Base-by-base conservation (phyloP, 1,140 invertebrate genomes). In the Drosophila tsacasi region DNA sequence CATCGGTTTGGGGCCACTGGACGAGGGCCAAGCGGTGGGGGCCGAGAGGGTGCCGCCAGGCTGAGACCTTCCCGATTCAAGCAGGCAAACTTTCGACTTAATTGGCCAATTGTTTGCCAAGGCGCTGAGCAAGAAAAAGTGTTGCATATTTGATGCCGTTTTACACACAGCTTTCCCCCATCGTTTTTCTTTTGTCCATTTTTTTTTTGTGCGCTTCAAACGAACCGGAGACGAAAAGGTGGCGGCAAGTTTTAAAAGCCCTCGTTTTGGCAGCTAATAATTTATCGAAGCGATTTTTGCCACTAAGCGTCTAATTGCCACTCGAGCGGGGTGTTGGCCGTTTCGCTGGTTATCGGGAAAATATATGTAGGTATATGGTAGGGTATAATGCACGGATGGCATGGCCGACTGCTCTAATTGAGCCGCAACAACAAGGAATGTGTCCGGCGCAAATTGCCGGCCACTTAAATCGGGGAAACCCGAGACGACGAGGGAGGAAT, bases 31-130 rank as follows among this genome's bases (percentile, higher is more conserved):
- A 54, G 13, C 13, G 17, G 5, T 8, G 46, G 40, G n/a, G 42
- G 19, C 25, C 35, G 17, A 25, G 27, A 39, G 52, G 19, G 17
- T 21, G 5, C 32, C 13, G 25, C 49, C 49, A 30, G 27, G 47
- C 3, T 2, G 30, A 15, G 25, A 27, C 25, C 69, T 19, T n/a
- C n/a, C 30, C 30, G 30, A 35, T 42, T 44, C 62, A 60, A 81
- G 52, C 64, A 60, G 76, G 80, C 63, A 76, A 85, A 90, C 69
- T 89, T 90, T 85, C 57, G 64, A 85, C 81, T 90, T 85, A 89
- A 89, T 90, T 89, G 85, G 81, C 81, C 84, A 85, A 85, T 91
- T 89, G 81, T 85, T 89, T 90, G 65, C 58, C 60, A 81, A 84
- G 82, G 73, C 78, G 77, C 55, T 89, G 68, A 65, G 47, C 77